A percentile compares a stretch with the other conserved stretches of the same genome.
Evolutionary conservation across 2,888 invertebrate species (phyloP).

Genomic region (Ectemnius cavifrons): DNA sequence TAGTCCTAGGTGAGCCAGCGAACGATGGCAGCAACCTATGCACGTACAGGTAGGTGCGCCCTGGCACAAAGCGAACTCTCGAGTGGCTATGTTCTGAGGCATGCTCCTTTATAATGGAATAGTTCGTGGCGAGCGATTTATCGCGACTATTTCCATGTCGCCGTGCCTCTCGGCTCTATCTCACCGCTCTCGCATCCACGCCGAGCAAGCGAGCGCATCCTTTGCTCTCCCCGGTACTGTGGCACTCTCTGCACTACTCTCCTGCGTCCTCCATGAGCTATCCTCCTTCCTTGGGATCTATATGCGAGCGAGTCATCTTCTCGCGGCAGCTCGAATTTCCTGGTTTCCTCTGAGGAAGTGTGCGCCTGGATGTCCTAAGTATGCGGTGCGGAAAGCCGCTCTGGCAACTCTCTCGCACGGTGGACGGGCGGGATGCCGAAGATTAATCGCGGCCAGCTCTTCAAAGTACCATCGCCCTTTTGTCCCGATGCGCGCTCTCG

Average conservation of each 20-base stretch:
- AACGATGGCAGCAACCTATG: constrained; percentile 54
- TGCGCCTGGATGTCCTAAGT: too few relatives aligned
- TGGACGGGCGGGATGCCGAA: background rate
- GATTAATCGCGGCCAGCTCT: constrained; percentile 31
- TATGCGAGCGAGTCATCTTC: too few relatives aligned
- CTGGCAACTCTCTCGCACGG: constrained; percentile 31
- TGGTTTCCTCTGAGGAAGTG: too few relatives aligned
- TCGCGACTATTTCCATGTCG: constrained; percentile 75
- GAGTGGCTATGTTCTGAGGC: constrained; percentile 65
- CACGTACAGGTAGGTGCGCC: constrained; percentile 60
- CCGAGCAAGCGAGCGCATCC: constrained; percentile 28
- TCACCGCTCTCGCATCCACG: constrained; percentile 40
- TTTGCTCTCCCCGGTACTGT: constrained; percentile 24
- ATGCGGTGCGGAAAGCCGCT: constrained; percentile 24
- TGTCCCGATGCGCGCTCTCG: constrained; percentile 26
- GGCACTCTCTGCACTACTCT: too few relatives aligned
- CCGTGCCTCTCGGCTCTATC: constrained; percentile 51
- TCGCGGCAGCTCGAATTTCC: too few relatives aligned
- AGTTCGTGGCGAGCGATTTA: constrained; percentile 75
- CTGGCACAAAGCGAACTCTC: constrained; percentile 67
- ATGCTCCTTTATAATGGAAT: constrained; percentile 75
- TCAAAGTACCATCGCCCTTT: constrained; percentile 22
- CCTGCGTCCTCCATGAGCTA: too few relatives aligned
- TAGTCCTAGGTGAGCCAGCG: constrained; percentile 47
- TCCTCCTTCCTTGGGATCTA: too few relatives aligned